phyloP scores from a whole-genome alignment of 2,888 invertebrate genomes.

The Eremobia ochroleuca region DNA sequence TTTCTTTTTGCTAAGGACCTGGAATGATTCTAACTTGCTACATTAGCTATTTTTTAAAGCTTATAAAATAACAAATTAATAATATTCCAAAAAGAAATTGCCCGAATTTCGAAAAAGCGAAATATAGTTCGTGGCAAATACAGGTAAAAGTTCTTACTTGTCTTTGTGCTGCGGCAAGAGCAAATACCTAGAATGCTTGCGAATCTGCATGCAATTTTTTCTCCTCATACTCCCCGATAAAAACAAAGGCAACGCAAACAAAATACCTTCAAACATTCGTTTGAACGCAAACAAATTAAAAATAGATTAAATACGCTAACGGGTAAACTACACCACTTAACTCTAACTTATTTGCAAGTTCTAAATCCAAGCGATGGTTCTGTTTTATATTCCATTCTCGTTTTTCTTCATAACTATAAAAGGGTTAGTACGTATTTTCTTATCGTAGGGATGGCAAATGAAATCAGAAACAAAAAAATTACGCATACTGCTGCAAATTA shows the following conservation, averaged over 20 bases:
- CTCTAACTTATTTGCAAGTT: conserved; percentile 49
- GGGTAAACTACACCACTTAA: conserved; percentile 44
- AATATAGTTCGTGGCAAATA: background rate
- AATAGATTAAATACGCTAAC: conserved; percentile 65
- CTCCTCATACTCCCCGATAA: background rate
- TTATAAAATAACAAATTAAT: too few relatives aligned
- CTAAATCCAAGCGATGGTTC: conserved; percentile 69
- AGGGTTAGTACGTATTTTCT: conserved; percentile 11
- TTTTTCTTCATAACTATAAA: conserved; percentile 31
- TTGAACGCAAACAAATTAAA: conserved; percentile 59
- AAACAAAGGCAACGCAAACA: conserved; percentile 31
- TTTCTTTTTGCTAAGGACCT: too few relatives aligned
- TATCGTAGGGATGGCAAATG: background rate
- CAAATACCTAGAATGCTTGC: background rate
- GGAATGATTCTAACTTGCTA: too few relatives aligned
- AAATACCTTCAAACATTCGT: conserved; percentile 43
- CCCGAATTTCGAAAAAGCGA: background rate
- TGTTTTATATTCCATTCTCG: conserved; percentile 64
- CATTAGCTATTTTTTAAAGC: too few relatives aligned
- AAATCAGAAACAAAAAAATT: background rate
- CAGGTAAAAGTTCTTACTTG: too few relatives aligned
- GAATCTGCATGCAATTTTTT: background rate
- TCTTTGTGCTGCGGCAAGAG: background rate
- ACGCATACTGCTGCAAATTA: background rate
- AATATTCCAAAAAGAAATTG: background rate